Evolutionary conservation across 2,888 invertebrate genomes (phyloP).

Genomic region (Amphipyra tragopoginis): DNA sequence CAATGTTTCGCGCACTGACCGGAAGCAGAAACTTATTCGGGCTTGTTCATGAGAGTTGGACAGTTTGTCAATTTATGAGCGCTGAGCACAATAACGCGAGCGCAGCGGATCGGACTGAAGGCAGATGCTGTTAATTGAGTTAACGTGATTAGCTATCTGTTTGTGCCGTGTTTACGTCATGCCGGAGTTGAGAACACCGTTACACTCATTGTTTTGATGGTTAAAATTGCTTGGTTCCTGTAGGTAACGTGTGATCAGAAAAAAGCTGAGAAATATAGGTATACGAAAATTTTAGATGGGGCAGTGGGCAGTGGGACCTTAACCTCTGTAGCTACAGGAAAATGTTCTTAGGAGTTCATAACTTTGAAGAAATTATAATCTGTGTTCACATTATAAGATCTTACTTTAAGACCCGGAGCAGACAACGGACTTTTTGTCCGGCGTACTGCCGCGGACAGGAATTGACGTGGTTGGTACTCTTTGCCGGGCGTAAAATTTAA

Average conservation of each 20-base stretch:
- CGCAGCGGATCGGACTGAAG: constrained; percentile 74
- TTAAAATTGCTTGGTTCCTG: neutral
- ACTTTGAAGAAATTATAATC: no score
- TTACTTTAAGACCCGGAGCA: no score
- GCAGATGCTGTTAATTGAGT: constrained; percentile 82
- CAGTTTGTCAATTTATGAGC: constrained; percentile 89
- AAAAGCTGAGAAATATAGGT: neutral
- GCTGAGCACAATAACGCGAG: constrained; percentile 74
- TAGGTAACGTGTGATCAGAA: neutral
- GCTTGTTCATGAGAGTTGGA: constrained; percentile 87
- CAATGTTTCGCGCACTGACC: constrained; percentile 84
- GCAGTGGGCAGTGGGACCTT: no score
- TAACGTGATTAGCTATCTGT: constrained; percentile 63
- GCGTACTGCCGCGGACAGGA: no score
- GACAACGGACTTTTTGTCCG: no score
- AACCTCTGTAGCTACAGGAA: no score
- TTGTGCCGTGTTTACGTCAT: constrained; percentile 36
- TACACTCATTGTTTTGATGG: neutral
- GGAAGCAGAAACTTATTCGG: constrained; percentile 87
- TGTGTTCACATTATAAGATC: no score
- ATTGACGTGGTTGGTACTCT: no score
- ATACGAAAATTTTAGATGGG: no score
- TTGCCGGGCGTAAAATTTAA: no score
- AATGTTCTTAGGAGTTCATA: no score
- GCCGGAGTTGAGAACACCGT: neutral